phyloP scores from a whole-genome alignment of 2,888 invertebrate species.

The Dynastes maya region DNA sequence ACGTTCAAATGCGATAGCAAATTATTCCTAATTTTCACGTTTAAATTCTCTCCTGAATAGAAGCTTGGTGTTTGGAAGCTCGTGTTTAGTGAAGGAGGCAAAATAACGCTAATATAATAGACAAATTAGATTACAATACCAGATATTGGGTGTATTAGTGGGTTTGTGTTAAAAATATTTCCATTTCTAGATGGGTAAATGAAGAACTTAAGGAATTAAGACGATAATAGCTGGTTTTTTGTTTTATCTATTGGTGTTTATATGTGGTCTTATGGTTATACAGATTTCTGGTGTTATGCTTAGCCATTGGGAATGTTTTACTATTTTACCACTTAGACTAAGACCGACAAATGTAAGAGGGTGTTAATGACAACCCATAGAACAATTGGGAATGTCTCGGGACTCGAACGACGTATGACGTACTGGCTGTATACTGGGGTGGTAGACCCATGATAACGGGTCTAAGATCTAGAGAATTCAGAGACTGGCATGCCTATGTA shows the following conservation, averaged over 20 bases:
- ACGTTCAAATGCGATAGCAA: slow-evolving; percentile 19
- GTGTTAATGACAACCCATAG: too few relatives aligned
- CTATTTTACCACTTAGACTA: too few relatives aligned
- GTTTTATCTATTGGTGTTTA: background rate
- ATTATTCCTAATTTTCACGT: slow-evolving; percentile 32
- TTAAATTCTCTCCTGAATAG: background rate
- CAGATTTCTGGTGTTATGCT: background rate
- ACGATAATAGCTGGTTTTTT: background rate
- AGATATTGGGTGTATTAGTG: background rate
- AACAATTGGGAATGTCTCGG: too few relatives aligned
- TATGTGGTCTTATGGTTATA: background rate
- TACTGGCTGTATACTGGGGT: too few relatives aligned
- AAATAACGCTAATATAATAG: background rate
- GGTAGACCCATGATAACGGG: too few relatives aligned
- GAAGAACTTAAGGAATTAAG: background rate
- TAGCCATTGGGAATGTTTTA: background rate
- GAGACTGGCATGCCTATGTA: too few relatives aligned
- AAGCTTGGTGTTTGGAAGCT: background rate
- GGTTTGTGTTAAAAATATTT: slow-evolving; percentile 27
- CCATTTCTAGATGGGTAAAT: slow-evolving; percentile 16
- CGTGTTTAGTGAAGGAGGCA: background rate
- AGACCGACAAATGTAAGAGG: too few relatives aligned
- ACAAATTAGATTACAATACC: slow-evolving; percentile 2
- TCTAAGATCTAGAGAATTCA: too few relatives aligned
- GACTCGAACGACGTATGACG: too few relatives aligned